Evolutionary conservation across 1,140 invertebrate species (phyloP).

Genomic region (Tetramorium alpestre): DNA sequence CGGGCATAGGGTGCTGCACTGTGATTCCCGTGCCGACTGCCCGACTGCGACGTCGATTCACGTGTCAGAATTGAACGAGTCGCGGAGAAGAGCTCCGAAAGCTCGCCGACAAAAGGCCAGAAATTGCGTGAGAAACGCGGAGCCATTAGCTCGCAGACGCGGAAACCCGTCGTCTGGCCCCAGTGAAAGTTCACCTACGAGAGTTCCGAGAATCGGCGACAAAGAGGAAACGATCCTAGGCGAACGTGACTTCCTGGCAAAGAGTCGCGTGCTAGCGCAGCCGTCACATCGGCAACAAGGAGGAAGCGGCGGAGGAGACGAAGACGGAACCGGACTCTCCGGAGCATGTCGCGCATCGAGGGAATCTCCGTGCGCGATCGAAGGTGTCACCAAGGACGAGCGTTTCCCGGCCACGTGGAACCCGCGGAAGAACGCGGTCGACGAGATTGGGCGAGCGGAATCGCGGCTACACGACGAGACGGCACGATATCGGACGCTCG

Average conservation of each 20-base stretch:
- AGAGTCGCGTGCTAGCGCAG: neutral
- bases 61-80: neutral
- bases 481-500: neutral
- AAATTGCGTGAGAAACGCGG: neutral
- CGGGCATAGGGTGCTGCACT: conserved; percentile 82
- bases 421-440: neutral
- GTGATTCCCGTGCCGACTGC: conserved; percentile 76
- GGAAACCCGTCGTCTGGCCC: neutral
- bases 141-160: neutral
- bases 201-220: conserved; percentile 17
- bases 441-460: conserved; percentile 16
- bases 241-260: neutral
- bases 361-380: neutral
- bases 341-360: neutral
- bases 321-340: neutral
- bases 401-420: conserved; percentile 4
- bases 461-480: conserved; percentile 28
- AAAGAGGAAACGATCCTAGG: neutral
- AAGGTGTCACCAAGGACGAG: neutral
- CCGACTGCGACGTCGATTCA: conserved; percentile 71
- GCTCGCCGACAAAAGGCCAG: neutral
- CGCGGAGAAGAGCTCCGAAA: neutral
- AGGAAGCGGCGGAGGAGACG: neutral
- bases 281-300: neutral
- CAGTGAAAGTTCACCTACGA: neutral